Base-by-base conservation (phyloP, 2,888 invertebrate species). In the Brachyptera putata region DNA sequence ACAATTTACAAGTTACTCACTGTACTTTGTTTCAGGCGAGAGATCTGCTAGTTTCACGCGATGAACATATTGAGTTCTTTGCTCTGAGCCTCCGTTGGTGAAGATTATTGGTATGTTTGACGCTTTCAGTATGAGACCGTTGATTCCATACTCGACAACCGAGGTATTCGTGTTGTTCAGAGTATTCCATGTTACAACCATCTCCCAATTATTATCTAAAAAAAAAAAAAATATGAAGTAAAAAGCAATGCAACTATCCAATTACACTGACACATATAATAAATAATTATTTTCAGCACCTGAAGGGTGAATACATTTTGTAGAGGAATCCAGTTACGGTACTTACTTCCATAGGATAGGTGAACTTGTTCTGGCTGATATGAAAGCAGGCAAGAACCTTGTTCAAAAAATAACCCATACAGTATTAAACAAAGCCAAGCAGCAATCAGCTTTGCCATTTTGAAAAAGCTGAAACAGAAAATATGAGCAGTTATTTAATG, bases 111-210 rank as follows among this genome's bases (percentile, higher is more conserved):
- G 77, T 57, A 69, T 71, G 3, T 91, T 91, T 2, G 24, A 65
- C 0, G 81, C 82, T 56, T 71, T 76, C 43, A 79, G 71, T 63
- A 81, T 73, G 69, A 85, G 77, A n/a, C 79, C 79, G 2, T 75
- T 76, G 63, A 82, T 80, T 1, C 91, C 91, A 72, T 87, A 92
- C 72, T 89, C 84, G 22, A 91, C 91, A 26, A 84, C 68, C 0
- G 89, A 87, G 61, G 80, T 77, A 13, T 76, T 67, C 0, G 89
- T 85, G 67, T 84, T 76, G 70, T 85, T 82, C 70, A 81, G 81
- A 9, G 93, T 93, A 1, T 86, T 85, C 92, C 93, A 93, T 65
- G 91, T 92, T 26, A 91, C 85, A 25, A 87, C 83, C 65, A 91
- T 85, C 68, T 89, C 84, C 65, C 79, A 80, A 53, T 80, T 75